A percentile compares a stretch with the other conserved stretches of the same genome.
phyloP scores from a whole-genome alignment of 2,113 vertebrate species.

The Hassar affinis region DNA sequence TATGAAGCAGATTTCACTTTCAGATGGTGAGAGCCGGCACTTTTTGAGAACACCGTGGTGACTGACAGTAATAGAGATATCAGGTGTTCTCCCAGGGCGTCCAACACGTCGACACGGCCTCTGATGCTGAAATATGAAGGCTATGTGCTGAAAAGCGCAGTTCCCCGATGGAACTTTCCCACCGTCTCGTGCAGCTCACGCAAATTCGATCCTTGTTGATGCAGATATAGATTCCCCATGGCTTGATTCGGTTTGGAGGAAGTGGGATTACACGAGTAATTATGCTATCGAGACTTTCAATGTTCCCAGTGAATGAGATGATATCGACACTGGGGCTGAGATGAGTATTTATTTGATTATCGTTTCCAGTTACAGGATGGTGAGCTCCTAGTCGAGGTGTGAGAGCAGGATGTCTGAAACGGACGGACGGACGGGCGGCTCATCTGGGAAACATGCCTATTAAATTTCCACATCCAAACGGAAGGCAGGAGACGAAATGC shows the following conservation, averaged over 20 bases:
- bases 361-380: slow-evolving; percentile 12
- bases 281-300: slow-evolving; percentile 50
- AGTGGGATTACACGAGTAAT: slow-evolving; percentile 55
- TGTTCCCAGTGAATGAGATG: slow-evolving; percentile 46
- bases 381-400: neutral
- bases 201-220: slow-evolving; percentile 58
- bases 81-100: slow-evolving; percentile 23
- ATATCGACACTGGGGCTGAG: slow-evolving; percentile 29
- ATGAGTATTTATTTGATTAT: slow-evolving; percentile 37
- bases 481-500: neutral
- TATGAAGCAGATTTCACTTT: neutral
- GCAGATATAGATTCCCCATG: slow-evolving; percentile 39
- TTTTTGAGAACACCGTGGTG: slow-evolving; percentile 1
- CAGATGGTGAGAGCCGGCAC: neutral
- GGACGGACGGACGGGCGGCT: neutral
- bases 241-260: slow-evolving; percentile 39
- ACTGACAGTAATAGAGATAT: slow-evolving; percentile 41
- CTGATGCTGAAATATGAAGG: slow-evolving; percentile 26
- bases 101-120: slow-evolving; percentile 4
- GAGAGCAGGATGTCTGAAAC: neutral
- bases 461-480: neutral
- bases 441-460: neutral
- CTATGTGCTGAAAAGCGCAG: neutral
- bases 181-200: neutral
- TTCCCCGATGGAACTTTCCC: slow-evolving; percentile 20